A percentile compares a stretch with the other conserved stretches of the same genome.
phyloP scores from a whole-genome alignment of 2,888 invertebrate genomes.

The Ophion costatus region DNA sequence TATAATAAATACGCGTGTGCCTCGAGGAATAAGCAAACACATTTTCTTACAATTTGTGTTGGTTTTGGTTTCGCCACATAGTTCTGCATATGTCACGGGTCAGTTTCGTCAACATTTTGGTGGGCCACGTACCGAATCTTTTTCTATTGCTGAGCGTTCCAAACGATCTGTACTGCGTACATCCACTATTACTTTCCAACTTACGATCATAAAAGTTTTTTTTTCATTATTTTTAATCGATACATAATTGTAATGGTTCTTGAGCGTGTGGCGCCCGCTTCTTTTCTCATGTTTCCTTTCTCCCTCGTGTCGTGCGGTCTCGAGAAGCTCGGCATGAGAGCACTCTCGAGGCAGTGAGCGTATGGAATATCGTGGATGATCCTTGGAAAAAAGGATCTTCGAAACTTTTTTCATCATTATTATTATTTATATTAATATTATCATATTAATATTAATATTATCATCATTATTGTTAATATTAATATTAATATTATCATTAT shows the following conservation, averaged over 20 bases:
- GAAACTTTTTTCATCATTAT: conserved; percentile 27
- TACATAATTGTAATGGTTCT: neutral
- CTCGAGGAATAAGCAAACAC: conserved; percentile 48
- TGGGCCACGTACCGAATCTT: neutral
- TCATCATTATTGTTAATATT: conserved; percentile 20
- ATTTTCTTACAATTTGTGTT: conserved; percentile 31
- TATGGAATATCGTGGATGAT: conserved; percentile 53
- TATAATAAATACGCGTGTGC: conserved; percentile 45
- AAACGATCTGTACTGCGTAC: conserved; percentile 6
- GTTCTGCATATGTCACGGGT: conserved; percentile 2
- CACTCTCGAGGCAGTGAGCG: conserved; percentile 54
- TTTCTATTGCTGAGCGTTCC: neutral
- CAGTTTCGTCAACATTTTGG: conserved; percentile 22
- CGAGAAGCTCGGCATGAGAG: conserved; percentile 37
- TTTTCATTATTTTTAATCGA: neutral
- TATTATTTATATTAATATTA: conserved; percentile 28
- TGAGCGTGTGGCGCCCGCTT: neutral
- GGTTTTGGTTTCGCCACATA: conserved; percentile 25
- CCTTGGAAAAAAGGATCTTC: conserved; percentile 47
- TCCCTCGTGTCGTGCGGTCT: conserved; percentile 29
- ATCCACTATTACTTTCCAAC: neutral
- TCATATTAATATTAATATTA: conserved; percentile 20
- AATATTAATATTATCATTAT: conserved; percentile 32
- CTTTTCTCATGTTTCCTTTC: neutral
- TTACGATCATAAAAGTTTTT: neutral